These are phyloP conservation scores for Stichodactyla mertensii DNA, from an alignment of 64 coral and sea anemone species.

Conservation along the genomic window DNA sequence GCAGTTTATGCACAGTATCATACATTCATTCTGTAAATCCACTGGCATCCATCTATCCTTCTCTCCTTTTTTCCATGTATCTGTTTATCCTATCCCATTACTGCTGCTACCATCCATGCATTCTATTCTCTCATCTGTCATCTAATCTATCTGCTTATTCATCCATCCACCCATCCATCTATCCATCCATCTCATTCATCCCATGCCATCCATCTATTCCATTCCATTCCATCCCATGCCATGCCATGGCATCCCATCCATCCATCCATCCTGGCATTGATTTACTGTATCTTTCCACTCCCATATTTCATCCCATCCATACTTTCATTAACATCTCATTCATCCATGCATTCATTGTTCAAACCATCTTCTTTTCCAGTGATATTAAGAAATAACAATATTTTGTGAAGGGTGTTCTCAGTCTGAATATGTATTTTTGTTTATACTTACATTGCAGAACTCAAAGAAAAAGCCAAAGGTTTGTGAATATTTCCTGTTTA, in stretches of 20 bases:
- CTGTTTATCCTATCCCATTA: no score
- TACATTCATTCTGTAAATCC: background rate
- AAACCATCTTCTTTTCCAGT: no score
- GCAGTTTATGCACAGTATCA: background rate
- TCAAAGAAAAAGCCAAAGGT: conserved; percentile 94
- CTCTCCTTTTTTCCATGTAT: background rate
- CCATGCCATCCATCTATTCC: background rate
- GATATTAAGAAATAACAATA: no score
- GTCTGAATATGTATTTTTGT: background rate
- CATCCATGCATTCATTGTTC: no score
- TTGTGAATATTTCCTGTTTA: background rate
- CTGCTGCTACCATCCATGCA: no score
- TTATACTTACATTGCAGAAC: conserved; percentile 43
- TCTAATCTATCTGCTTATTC: background rate
- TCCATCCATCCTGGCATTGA: background rate
- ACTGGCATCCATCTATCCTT: background rate
- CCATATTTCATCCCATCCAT: no score
- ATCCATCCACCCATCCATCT: background rate
- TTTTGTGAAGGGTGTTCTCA: background rate
- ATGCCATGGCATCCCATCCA: no score
- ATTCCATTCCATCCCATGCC: no score
- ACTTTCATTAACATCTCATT: no score
- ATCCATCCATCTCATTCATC: no score
- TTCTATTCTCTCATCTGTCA: no score
- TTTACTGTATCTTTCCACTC: no score